Percentiles rank a stretch among this genome's conserved stretches.
Evolutionary conservation across 1,140 invertebrate genomes (phyloP).

Genomic region (Cotesia vestalis): DNA sequence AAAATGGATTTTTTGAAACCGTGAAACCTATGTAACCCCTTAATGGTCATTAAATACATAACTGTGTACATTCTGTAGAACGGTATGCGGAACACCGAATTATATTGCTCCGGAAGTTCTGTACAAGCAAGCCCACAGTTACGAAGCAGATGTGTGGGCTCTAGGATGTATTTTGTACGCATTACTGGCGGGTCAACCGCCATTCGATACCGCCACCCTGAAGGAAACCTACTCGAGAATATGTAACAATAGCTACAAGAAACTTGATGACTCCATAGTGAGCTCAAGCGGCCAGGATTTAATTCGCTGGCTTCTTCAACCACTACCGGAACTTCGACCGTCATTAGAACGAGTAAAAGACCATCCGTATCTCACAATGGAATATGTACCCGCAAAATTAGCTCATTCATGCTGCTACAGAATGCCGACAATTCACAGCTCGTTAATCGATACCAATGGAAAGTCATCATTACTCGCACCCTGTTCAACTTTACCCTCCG

Average conservation of each 20-base stretch:
- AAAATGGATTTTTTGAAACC: no score
- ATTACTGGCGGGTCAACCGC: conserved; percentile 75
- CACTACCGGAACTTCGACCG: conserved; percentile 70
- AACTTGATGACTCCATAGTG: conserved; percentile 67
- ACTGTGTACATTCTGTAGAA: conserved; percentile 56
- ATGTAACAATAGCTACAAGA: conserved; percentile 72
- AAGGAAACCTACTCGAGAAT: conserved; percentile 75
- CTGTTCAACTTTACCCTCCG: conserved; percentile 25
- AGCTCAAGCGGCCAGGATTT: conserved; percentile 67
- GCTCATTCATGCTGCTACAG: conserved; percentile 57
- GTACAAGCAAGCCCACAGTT: conserved; percentile 74
- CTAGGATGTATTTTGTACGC: conserved; percentile 74
- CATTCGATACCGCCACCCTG: conserved; percentile 73
- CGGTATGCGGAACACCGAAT: conserved; percentile 79
- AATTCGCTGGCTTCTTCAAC: conserved; percentile 70
- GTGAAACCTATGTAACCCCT: no score
- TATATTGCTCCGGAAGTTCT: conserved; percentile 81
- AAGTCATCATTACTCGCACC: conserved; percentile 4
- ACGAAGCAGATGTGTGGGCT: conserved; percentile 78
- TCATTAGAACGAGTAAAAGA: conserved; percentile 68
- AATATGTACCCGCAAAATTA: conserved; percentile 53
- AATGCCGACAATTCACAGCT: conserved; percentile 40
- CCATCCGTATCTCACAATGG: conserved; percentile 70
- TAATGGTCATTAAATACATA: not conserved
- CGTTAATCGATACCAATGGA: not conserved